phyloP scores from a whole-genome alignment of 2,888 invertebrate species.

The Rhodophaea formosa region DNA sequence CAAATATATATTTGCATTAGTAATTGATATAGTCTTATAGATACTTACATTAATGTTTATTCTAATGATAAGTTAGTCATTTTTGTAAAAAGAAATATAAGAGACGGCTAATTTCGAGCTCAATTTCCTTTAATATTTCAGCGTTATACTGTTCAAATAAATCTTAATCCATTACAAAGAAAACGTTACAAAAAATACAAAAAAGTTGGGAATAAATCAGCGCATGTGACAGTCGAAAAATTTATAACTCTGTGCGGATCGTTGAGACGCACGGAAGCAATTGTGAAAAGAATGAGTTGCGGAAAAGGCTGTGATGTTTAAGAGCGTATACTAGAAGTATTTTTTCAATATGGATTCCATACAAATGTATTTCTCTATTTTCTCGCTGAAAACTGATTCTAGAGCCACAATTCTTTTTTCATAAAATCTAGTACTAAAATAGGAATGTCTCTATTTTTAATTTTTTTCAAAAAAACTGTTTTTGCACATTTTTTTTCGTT shows the following conservation, averaged over 20 bases:
- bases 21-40: no score
- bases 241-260: constrained; percentile 8
- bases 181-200: constrained; percentile 8
- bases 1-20: no score
- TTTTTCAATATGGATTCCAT: no score
- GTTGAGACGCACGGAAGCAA: constrained; percentile 13
- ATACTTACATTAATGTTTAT: no score
- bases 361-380: no score
- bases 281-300: constrained; percentile 19
- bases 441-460: no score
- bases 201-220: constrained; percentile 10
- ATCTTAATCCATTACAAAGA: constrained; percentile 11
- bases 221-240: constrained; percentile 4
- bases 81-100: neutral
- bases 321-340: no score
- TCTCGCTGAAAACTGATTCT: no score
- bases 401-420: no score
- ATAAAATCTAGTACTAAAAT: no score
- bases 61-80: neutral
- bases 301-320: constrained; percentile 21
- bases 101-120: neutral
- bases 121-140: constrained; percentile 6
- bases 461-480: no score
- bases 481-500: no score
- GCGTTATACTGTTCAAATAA: neutral